phyloP scores from a whole-genome alignment of 2,797 vertebrate genomes.

The Pelochelys cantorii region DNA sequence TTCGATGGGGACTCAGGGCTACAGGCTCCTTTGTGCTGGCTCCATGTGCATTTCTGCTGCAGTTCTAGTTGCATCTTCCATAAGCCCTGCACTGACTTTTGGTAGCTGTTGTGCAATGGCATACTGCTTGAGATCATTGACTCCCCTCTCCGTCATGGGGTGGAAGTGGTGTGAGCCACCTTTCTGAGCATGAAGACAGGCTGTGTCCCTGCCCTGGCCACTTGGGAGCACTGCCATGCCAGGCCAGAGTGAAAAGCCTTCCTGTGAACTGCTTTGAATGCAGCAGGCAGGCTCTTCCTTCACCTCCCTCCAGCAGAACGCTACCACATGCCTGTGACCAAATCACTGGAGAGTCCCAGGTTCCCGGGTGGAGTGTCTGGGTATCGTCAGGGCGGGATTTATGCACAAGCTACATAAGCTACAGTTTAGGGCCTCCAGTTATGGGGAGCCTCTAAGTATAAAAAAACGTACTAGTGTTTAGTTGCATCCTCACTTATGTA shows the following conservation, averaged over 20 bases:
- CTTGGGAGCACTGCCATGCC: background rate
- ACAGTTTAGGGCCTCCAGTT: no score
- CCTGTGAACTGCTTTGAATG: background rate
- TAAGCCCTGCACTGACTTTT: accelerated
- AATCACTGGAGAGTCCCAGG: background rate
- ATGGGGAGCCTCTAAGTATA: no score
- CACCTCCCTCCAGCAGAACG: background rate
- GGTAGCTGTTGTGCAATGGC: background rate
- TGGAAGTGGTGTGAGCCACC: background rate
- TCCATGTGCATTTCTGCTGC: accelerated
- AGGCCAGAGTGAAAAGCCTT: background rate
- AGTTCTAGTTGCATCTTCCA: background rate
- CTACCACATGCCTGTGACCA: background rate
- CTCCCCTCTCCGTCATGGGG: background rate
- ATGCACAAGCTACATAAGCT: no score
- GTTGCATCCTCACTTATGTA: no score
- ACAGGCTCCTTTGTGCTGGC: background rate
- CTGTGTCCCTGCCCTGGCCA: background rate
- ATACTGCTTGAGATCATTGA: accelerated
- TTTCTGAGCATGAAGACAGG: background rate
- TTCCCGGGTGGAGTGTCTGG: background rate
- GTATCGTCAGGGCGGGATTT: no score
- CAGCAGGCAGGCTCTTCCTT: accelerated
- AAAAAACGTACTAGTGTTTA: no score
- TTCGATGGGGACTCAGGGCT: background rate